Evolutionary conservation across 2,797 vertebrate species (phyloP), one percentile per base, ranked within the genome.

Genomic region (Aphelocoma californica): DNA sequence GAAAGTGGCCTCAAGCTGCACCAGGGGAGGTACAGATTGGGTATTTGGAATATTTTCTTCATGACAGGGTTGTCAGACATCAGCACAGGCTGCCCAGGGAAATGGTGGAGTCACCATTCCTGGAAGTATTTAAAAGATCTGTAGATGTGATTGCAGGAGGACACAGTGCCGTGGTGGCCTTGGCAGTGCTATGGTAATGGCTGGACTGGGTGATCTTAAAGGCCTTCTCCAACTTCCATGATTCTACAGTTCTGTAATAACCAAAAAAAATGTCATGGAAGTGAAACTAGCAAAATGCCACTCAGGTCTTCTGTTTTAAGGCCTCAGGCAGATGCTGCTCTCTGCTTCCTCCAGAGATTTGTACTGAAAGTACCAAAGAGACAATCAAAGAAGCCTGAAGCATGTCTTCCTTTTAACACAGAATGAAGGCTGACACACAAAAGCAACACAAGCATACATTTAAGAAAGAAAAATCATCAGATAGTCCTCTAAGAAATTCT

Each of bases 381-480:
- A 82, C 7, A 3, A 91, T 50, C 42, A 86, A 81, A 90, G 54
- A n/a, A 81, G 48, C 45, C 78, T 87, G 67, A 80, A 64, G 56
- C 24, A 31, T 3, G 24, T 81, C 69, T 79, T 75, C 50, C 65
- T 87, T 92, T 81, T 15, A 86, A 86, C 45, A 53, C 9, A 82
- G 54, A 91, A 95, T 66, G 36, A 92, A 94, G 26, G 25, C 5
- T 85, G 77, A 88, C 71, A 83, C 26, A 60, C 62, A 69, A 85
- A 81, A 21, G 74, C n/a, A 87, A 70, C 6, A 58, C 20, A 66
- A 73, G n/a, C 18, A 47, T 7, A 47, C 15, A 44, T 38, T 72
- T 47, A 75, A 50, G 12, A 70, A 60, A 87, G 32, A 85, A 81
- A 93, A 86, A 70, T 70, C 40, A 91, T 40, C 51, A 56, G 34